These are phyloP conservation scores for Megaleporinus macrocephalus DNA, from an alignment of 2,113 vertebrate genomes.

Conservation along the genomic window DNA sequence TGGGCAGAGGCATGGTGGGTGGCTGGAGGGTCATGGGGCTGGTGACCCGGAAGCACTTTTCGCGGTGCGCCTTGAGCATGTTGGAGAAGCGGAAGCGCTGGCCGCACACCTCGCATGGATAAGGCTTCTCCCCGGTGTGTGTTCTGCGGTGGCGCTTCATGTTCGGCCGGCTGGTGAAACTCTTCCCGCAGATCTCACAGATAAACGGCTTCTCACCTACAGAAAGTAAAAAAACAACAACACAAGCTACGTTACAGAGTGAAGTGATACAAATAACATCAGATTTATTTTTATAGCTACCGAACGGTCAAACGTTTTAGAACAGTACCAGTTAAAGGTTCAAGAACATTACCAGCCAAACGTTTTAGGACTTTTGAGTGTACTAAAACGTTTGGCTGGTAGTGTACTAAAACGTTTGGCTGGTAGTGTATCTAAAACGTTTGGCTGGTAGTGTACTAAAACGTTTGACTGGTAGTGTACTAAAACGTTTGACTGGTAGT, in stretches of 20 bases:
- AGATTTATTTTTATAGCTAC: too few relatives aligned
- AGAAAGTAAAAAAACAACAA: slow-evolving; percentile 27
- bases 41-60: slow-evolving; percentile 97
- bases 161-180: slow-evolving; percentile 98
- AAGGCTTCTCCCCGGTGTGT: slow-evolving; percentile 97
- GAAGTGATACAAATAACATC: background rate
- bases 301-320: too few relatives aligned
- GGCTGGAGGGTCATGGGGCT: slow-evolving; percentile 87
- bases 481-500: too few relatives aligned
- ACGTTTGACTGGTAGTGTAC: too few relatives aligned
- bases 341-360: too few relatives aligned
- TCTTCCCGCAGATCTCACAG: slow-evolving; percentile 98
- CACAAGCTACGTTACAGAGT: background rate
- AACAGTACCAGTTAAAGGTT: too few relatives aligned
- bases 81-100: slow-evolving; percentile 98
- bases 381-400: too few relatives aligned
- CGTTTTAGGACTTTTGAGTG: too few relatives aligned
- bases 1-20: slow-evolving; percentile 78
- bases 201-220: slow-evolving; percentile 98
- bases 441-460: too few relatives aligned
- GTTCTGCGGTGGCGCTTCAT: slow-evolving; percentile 97
- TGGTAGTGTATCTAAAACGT: too few relatives aligned
- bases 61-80: slow-evolving; percentile 98
- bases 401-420: too few relatives aligned
- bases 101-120: slow-evolving; percentile 94